Evolutionary conservation across 2,888 invertebrate species (phyloP), one percentile per base, ranked within the genome.

Genomic region (Malthinus seriepunctatus): DNA sequence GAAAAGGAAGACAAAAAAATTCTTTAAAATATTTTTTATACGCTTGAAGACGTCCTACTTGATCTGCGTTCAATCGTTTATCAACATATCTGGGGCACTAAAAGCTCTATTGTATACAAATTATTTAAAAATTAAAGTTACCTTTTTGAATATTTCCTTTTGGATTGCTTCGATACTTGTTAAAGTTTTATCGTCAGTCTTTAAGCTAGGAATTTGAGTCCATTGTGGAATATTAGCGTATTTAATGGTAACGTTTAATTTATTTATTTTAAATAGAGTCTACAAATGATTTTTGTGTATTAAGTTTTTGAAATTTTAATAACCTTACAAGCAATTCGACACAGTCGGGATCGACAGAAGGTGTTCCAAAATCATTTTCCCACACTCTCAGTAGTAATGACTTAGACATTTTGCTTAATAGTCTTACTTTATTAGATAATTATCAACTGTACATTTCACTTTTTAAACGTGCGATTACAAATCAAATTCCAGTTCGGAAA

Each of bases 11-110:
- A 0, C 14, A 23, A 9, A n/a, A 42, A 42, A 23, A 15, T n/a
- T 51, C 51, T 14, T 15, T 32, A 15, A 51, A 51, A 10, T 51
- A 51, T 7, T 51, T 51, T 37, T 42, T 51, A 23, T 51, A 42
- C n/a, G 32, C 51, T 3, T 10, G 10, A 5, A 51, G 32, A 2
- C 42, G 51, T 11, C 23, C 33, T 9, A 31, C 39, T 8, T 5
- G 8, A 33, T 39, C 33, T 4, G 34, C 10, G 2, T 51, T 32
- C 10, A 51, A 42, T 32, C 8, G 11, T 4, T 10, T 42, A 23
- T 51, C 51, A 9, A 42, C 9, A 9, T 42, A 15, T 1, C 23
- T 42, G 5, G 39, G n/a, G 23, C 39, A 15, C 39, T 42, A 42
- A 15, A 39, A 39, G 11, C 1, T 5, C 5, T 23, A 23, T 23